Conservation (phyloP, 2,888 invertebrate species). For the Eilema caniola region DNA sequence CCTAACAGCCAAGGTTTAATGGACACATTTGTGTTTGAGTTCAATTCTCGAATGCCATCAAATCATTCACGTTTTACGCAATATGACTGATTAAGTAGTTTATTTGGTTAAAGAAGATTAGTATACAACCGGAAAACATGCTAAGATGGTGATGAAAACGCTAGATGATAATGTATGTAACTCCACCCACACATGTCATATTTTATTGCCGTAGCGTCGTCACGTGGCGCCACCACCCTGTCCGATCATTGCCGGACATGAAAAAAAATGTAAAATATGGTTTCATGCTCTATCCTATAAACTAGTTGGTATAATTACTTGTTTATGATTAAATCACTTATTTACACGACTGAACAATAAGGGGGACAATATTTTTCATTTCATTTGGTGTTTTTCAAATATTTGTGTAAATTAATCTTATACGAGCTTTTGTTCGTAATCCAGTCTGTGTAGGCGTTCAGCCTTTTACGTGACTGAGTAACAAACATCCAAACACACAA, state of each 20-base stretch:
- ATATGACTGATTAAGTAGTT: too few relatives aligned
- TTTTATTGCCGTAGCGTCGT: background rate
- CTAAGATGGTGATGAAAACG: too few relatives aligned
- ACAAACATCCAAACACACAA: background rate
- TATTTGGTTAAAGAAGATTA: too few relatives aligned
- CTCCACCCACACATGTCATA: background rate
- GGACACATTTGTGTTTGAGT: too few relatives aligned
- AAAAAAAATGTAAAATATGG: background rate
- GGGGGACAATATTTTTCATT: too few relatives aligned
- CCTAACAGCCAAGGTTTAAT: background rate
- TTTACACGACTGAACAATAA: background rate
- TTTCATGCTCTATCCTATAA: background rate
- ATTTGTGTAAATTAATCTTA: background rate
- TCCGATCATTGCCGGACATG: background rate
- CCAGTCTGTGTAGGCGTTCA: background rate
- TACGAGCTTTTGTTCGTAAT: background rate
- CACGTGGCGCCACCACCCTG: background rate
- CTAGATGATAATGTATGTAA: background rate
- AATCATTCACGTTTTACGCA: too few relatives aligned
- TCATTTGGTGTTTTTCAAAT: background rate
- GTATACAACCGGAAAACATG: too few relatives aligned
- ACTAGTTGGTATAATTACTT: too few relatives aligned
- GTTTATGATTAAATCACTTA: background rate
- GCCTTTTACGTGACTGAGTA: background rate
- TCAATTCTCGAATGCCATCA: too few relatives aligned